Percentiles rank a stretch among this genome's conserved stretches.
phyloP scores from a whole-genome alignment of 1,140 invertebrate genomes.

The Hyles vespertilio region DNA sequence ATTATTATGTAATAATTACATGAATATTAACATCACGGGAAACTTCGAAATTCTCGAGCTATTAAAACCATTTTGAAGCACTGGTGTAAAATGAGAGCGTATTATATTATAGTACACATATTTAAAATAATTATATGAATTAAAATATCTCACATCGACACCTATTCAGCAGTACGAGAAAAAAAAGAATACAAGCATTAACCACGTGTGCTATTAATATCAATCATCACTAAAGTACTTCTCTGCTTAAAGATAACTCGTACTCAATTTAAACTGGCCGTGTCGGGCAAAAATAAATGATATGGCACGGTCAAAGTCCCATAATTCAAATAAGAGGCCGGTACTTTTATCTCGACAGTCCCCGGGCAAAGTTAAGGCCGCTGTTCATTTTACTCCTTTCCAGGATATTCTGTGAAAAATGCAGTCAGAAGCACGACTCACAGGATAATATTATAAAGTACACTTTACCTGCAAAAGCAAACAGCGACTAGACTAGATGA shows the following conservation, averaged over 20 bases:
- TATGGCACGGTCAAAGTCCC: slow-evolving; percentile 29
- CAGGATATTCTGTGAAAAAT: slow-evolving; percentile 34
- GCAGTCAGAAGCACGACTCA: slow-evolving; percentile 24
- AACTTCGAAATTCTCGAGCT: too few species aligned
- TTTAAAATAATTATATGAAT: too few species aligned
- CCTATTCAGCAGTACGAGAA: too few species aligned
- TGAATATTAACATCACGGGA: too few species aligned
- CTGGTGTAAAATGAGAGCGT: too few species aligned
- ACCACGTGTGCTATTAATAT: too few species aligned
- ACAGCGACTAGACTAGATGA: slow-evolving; percentile 11
- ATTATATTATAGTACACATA: too few species aligned
- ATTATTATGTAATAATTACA: too few species aligned
- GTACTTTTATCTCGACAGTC: slow-evolving; percentile 40
- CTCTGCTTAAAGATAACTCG: not conserved
- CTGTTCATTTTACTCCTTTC: slow-evolving; percentile 39
- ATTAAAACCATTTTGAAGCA: too few species aligned
- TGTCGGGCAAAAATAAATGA: slow-evolving; percentile 14
- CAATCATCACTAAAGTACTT: too few species aligned
- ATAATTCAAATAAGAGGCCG: slow-evolving; percentile 42
- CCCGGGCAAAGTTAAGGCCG: slow-evolving; percentile 34
- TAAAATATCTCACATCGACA: too few species aligned
- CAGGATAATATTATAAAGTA: slow-evolving; percentile 41
- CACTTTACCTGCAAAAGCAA: slow-evolving; percentile 30
- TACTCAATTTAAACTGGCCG: slow-evolving; percentile 1
- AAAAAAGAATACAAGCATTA: too few species aligned